Percentiles rank a stretch among this genome's conserved stretches.
Evolutionary conservation across 2,113 vertebrate genomes (phyloP).

Genomic region (Chaetorhynchus papuensis): DNA sequence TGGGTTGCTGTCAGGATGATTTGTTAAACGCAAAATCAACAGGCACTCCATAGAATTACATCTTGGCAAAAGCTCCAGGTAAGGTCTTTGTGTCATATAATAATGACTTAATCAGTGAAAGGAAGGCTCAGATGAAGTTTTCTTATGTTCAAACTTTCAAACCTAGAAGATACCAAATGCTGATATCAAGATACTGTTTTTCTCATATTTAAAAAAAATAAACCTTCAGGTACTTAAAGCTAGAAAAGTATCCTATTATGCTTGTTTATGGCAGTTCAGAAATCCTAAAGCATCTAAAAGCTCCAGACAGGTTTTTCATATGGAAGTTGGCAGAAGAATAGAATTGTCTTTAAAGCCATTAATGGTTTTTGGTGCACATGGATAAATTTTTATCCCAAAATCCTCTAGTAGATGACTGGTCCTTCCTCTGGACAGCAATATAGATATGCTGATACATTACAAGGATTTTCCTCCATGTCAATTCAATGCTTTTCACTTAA

Average conservation of each 20-base stretch:
- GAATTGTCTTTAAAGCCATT: background rate
- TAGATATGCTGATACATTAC: background rate
- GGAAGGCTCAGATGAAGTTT: background rate
- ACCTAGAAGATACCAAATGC: background rate
- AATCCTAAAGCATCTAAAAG: background rate
- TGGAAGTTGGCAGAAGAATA: background rate
- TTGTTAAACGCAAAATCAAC: background rate
- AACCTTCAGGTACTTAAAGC: background rate
- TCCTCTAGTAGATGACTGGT: background rate
- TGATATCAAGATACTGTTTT: background rate
- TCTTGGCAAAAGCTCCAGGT: background rate
- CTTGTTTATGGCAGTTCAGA: background rate
- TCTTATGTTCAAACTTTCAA: background rate
- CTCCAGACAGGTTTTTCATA: background rate
- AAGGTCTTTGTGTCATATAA: background rate
- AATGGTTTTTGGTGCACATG: background rate
- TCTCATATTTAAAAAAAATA: background rate
- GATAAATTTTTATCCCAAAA: background rate
- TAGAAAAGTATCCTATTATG: background rate
- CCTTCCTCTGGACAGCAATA: background rate
- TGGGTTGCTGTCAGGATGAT: background rate
- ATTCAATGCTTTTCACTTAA: background rate
- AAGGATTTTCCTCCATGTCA: background rate
- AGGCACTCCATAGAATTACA: background rate
- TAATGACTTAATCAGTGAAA: background rate